Conservation (phyloP, 2,888 invertebrate genomes). For the Oxycera nigricornis region DNA sequence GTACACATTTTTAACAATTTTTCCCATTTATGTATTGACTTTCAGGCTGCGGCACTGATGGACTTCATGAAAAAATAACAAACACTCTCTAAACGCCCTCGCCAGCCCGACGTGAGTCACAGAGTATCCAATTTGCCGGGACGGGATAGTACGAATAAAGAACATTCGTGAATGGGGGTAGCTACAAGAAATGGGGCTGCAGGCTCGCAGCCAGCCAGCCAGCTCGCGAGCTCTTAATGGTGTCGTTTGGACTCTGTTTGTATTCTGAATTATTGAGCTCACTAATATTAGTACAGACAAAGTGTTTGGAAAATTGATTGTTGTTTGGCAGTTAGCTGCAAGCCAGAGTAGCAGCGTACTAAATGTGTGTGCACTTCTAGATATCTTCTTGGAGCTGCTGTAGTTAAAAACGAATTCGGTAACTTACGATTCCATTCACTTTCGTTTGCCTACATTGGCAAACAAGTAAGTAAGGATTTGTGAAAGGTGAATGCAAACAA, state of each 20-base stretch:
- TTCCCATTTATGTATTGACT: constrained; percentile 47
- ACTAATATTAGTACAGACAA: constrained; percentile 61
- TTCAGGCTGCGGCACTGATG: constrained; percentile 40
- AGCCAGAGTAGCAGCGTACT: not conserved
- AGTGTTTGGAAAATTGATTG: constrained; percentile 49
- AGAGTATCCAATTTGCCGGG: not conserved
- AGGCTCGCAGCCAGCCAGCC: not conserved
- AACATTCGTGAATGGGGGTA: constrained; percentile 6
- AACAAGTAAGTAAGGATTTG: too few relatives aligned
- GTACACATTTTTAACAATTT: constrained; percentile 42
- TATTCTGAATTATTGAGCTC: constrained; percentile 62
- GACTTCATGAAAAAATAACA: constrained; percentile 44
- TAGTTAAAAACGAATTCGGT: constrained; percentile 22
- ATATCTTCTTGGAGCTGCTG: constrained; percentile 29
- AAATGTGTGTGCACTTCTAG: constrained; percentile 16
- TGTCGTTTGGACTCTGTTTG: constrained; percentile 55
- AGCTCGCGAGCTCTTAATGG: constrained; percentile 24
- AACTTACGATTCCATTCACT: constrained; percentile 4
- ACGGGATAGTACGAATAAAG: too few relatives aligned
- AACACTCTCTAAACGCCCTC: constrained; percentile 34
- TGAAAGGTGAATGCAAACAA: too few relatives aligned
- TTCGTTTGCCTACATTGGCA: constrained; percentile 6
- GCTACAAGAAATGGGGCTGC: constrained; percentile 20
- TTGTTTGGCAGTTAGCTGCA: constrained; percentile 41
- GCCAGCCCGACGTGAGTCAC: not conserved